Conservation (phyloP, 2,797 vertebrate species). For the Cryptoblepharus egeriae region DNA sequence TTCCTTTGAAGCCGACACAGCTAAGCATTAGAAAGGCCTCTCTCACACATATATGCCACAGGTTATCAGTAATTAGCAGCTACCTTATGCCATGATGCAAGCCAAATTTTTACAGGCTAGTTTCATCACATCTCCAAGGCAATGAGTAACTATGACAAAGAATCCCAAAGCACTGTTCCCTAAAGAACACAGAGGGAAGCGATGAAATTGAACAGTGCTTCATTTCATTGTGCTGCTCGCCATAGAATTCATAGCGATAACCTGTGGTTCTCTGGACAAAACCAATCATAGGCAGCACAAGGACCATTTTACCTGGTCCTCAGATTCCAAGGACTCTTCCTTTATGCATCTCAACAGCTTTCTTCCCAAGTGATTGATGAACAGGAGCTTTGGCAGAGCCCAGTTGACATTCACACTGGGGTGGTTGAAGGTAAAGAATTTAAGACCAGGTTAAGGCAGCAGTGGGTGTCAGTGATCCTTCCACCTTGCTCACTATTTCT, state of each 20-base stretch:
- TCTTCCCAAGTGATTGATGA: background rate
- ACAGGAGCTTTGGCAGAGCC: background rate
- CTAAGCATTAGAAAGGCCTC: background rate
- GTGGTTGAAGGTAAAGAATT: background rate
- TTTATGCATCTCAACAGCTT: background rate
- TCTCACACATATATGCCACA: background rate
- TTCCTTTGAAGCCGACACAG: background rate
- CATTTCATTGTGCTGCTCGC: background rate
- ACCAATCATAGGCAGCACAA: background rate
- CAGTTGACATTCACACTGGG: background rate
- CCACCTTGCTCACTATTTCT: background rate
- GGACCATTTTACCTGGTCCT: background rate
- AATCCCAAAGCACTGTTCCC: background rate
- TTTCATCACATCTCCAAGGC: background rate
- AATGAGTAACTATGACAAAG: constrained; percentile 5
- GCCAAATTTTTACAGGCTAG: fast-evolving
- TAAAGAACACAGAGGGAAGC: background rate
- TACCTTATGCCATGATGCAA: background rate
- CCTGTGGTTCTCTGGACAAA: background rate
- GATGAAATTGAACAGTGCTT: background rate
- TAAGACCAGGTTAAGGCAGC: background rate
- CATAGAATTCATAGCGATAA: background rate
- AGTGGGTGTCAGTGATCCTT: background rate
- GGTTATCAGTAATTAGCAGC: background rate
- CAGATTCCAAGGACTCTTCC: background rate